Base-by-base conservation (phyloP, 2,797 vertebrate genomes). In the Sebastes elongatus region DNA sequence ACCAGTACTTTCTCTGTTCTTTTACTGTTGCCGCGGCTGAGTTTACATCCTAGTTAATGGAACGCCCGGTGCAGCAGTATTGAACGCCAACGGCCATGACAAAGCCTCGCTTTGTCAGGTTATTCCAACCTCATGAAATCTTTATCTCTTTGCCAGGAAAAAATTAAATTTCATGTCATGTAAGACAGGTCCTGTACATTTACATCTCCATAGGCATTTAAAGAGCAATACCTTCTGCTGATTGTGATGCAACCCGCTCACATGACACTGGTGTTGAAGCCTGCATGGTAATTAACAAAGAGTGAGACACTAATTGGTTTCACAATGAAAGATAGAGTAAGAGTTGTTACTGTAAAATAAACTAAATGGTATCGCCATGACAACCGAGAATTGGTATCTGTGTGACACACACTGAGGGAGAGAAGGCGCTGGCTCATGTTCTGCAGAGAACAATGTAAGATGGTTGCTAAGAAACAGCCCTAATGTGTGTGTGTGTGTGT, bases 401-500 rank as follows among this genome's bases (percentile, higher is more conserved):
- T 70, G 62, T 91, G 92, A 90, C 85, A 89, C 84, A 85, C 84
- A 85, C 76, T 73, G 33, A 82, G 78, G 62, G 78, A 82, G 71
- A 64, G 78, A 65, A 42, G 57, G 53, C 60, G 72, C 73, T 83
- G 70, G 66, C 61, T 64, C 66, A 55, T 11, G 1, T 74, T 77
- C 77, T 72, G 63, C 77, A 80, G 64, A 78, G 72, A 85, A 84
- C 71, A 76, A 74, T 69, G 56, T 9, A 22, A 74, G 62, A 57
- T 13, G 8, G 92, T 92, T 93, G 89, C 89, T 92, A 90, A 89
- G 90, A 84, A 91, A 93, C 90, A 87, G 86, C 55, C 84, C 23
- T 13, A 55, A 27, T 62, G 42, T 64, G 49, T 65, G 75, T 64
- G 22, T 60, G 35, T 27, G 66, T 68, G 38, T 0, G 23, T 1